phyloP scores from a whole-genome alignment of 2,797 vertebrate species.

The Hydrocynus forskahlii region DNA sequence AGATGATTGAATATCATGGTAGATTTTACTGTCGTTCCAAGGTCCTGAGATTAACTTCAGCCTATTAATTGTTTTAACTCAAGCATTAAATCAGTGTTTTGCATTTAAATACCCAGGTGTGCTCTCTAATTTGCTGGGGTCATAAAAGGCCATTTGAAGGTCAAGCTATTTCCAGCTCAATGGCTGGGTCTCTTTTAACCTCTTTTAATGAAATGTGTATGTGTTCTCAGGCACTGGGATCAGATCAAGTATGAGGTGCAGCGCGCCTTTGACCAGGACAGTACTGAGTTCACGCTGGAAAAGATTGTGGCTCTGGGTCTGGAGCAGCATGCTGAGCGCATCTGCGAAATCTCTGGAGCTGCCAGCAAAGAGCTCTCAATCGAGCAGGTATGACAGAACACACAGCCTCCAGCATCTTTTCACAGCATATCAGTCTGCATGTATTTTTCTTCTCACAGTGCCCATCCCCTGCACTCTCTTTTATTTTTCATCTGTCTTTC shows the following conservation, averaged over 20 bases:
- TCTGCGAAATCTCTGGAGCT: slow-evolving; percentile 83
- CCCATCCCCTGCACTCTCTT: not conserved
- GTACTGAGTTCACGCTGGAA: slow-evolving; percentile 81
- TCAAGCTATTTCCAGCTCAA: not conserved
- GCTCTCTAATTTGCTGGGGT: not conserved
- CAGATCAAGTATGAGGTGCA: slow-evolving; percentile 83
- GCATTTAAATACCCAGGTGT: slow-evolving; percentile 13
- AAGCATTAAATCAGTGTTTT: slow-evolving; percentile 1
- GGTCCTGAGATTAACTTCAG: not conserved
- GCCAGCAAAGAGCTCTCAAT: slow-evolving; percentile 89
- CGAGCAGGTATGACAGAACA: slow-evolving; percentile 77
- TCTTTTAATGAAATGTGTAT: slow-evolving; percentile 9
- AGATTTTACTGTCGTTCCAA: slow-evolving; percentile 18
- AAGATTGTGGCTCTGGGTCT: slow-evolving; percentile 82
- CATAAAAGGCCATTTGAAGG: not conserved
- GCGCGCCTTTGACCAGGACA: slow-evolving; percentile 78
- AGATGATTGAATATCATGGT: slow-evolving; percentile 12
- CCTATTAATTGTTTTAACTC: not conserved
- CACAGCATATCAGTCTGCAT: not conserved
- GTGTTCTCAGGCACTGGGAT: slow-evolving; percentile 82
- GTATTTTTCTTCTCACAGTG: slow-evolving; percentile 11
- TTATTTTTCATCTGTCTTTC: not conserved
- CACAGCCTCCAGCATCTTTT: slow-evolving; percentile 15
- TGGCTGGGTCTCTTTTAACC: not conserved
- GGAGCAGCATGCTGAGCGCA: slow-evolving; percentile 79